A percentile compares a stretch with the other conserved stretches of the same genome.
These are phyloP conservation scores for Chloroceryle aenea DNA, from an alignment of 2,113 vertebrate species.

Conservation along the genomic window DNA sequence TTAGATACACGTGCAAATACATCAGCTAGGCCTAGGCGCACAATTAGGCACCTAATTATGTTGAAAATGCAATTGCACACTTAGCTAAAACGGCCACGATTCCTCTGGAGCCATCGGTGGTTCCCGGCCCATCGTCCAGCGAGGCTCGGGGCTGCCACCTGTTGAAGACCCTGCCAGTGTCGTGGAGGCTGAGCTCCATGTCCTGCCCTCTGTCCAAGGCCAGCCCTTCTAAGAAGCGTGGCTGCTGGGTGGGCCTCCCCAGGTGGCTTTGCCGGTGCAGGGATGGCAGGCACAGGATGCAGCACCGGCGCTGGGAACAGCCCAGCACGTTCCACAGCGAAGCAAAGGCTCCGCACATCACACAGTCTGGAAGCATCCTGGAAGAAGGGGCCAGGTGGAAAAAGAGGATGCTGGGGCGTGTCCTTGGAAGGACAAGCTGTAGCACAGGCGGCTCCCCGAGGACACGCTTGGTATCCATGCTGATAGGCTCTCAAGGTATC, in stretches of 20 bases:
- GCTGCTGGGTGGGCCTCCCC: not conserved
- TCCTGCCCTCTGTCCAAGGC: accelerated
- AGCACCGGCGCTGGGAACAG: accelerated
- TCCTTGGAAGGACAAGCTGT: not conserved
- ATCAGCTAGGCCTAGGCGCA: constrained; percentile 14
- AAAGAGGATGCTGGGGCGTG: accelerated
- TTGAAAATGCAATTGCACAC: constrained; percentile 45
- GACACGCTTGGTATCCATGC: accelerated
- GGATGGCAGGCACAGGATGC: not conserved
- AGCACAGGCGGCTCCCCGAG: not conserved
- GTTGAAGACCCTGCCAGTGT: not conserved
- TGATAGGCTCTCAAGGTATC: not conserved
- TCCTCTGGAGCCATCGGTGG: not conserved
- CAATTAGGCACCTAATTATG: constrained; percentile 60
- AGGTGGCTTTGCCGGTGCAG: accelerated
- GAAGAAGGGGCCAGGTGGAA: not conserved
- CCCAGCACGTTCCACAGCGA: not conserved
- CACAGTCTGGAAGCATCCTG: accelerated
- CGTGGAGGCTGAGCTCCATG: accelerated
- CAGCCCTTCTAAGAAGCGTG: accelerated
- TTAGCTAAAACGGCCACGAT: not conserved
- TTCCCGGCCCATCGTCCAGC: not conserved
- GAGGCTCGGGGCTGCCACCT: not conserved
- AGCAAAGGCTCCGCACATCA: not conserved
- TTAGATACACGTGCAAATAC: not conserved